phyloP scores from a whole-genome alignment of 2,797 vertebrate genomes.

The Tragelaphus oryx region DNA sequence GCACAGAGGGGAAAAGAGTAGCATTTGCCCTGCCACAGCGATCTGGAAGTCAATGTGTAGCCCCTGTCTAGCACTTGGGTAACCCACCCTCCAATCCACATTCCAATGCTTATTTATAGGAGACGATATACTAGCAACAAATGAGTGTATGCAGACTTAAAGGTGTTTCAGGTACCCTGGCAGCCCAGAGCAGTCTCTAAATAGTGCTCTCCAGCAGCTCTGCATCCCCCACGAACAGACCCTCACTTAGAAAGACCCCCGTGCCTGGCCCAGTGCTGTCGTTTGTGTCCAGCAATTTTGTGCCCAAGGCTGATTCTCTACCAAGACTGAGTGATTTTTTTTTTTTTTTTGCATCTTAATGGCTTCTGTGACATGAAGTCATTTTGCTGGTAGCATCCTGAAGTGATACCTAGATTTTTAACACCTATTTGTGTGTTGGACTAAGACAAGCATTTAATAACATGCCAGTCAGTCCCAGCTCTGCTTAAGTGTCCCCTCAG shows the following conservation, averaged over 20 bases:
- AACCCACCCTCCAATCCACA: conserved; percentile 77
- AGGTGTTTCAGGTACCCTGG: conserved; percentile 39
- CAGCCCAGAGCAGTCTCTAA: conserved; percentile 3
- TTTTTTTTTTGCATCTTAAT: conserved; percentile 48
- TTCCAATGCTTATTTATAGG: conserved; percentile 73
- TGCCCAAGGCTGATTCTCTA: background rate
- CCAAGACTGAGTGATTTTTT: background rate
- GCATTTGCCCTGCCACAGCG: conserved; percentile 73
- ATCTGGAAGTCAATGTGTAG: conserved; percentile 82
- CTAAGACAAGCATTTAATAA: conserved; percentile 75
- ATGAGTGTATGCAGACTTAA: conserved; percentile 76
- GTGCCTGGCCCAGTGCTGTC: background rate
- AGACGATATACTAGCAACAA: conserved; percentile 76
- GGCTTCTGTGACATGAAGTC: conserved; percentile 48
- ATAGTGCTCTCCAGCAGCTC: background rate
- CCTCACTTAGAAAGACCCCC: background rate
- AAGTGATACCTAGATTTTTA: conserved; percentile 71
- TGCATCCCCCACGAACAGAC: background rate
- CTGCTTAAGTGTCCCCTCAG: conserved; percentile 72
- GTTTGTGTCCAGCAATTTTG: background rate
- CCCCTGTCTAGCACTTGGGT: conserved; percentile 81
- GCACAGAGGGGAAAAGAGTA: conserved; percentile 77
- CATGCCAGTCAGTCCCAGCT: conserved; percentile 57
- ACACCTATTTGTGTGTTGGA: conserved; percentile 74
- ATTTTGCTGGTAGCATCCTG: conserved; percentile 56